Evolutionary conservation across 2,797 vertebrate species (phyloP), one percentile per base, ranked within the genome.

Genomic region (Oryzias dopingdopingensis): DNA sequence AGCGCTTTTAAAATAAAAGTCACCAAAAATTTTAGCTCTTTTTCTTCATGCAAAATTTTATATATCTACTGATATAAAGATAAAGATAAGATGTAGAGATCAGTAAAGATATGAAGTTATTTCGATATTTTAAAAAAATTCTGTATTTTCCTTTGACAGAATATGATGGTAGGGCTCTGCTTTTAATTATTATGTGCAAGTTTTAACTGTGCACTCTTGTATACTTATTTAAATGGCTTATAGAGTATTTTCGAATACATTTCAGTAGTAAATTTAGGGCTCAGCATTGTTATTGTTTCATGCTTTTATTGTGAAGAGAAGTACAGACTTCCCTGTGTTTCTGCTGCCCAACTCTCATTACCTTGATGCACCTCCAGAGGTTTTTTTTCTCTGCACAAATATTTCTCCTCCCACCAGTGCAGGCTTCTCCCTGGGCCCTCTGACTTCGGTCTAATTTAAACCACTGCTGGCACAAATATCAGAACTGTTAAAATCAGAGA

Each of bases 281-380:
- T 29, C 10, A 37, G 32, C 32, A 12, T 37, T 37, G 32, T 37
- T 12, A 37, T 37, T 12, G 50, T 8, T n/a, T 61, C 1, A n/a
- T 68, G 74, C 80, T 86, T 77, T 86, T 89, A 86, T 81, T 87
- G 45, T 87, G 81, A 74, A 56, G 44, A 59, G 1, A 45, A 18
- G 47, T 45, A 7, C 17, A 23, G 17, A 20, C 42, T 65, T 81
- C 47, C 68, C 26, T 66, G 49, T 76, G 14, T 43, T 51, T 32
- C 58, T 55, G 29, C 20, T 50, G 42, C 60, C 18, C 52, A 26
- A 68, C 57, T 74, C 44, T 60, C 49, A 8, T 48, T 60, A 76
- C 63, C 64, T 83, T 83, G 68, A 86, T 75, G 44, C 37, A 69
- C 62, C 71, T 67, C 66, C 67, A 49, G 59, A 78, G 80, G 70